Conservation (phyloP, 92 coral and sea anemone genomes). For the Porites lobata region DNA sequence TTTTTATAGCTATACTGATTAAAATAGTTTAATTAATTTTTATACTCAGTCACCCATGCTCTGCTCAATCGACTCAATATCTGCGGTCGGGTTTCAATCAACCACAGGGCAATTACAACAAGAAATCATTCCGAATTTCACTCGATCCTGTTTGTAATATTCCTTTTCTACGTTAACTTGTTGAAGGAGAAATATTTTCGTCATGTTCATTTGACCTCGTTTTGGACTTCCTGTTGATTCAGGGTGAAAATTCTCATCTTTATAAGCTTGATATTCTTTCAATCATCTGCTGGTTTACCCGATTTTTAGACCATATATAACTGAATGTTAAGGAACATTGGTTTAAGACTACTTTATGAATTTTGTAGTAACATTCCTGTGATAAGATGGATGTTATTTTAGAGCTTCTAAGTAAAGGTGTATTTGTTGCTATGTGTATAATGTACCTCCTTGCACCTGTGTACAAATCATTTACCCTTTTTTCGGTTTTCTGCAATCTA, state of each 20-base stretch:
- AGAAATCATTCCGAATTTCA: background rate
- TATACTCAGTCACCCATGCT: background rate
- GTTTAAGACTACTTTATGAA: too few species aligned
- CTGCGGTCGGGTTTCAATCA: background rate
- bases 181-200: background rate
- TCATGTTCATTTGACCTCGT: background rate
- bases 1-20: background rate
- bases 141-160: background rate
- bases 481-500: background rate
- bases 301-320: background rate
- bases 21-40: background rate
- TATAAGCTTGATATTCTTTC: too few species aligned
- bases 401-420: too few species aligned
- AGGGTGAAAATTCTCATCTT: too few species aligned
- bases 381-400: too few species aligned
- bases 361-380: too few species aligned
- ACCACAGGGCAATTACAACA: background rate
- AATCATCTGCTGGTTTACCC: background rate
- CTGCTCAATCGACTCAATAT: background rate
- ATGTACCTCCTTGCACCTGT: background rate
- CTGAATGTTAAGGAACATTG: background rate
- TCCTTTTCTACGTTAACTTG: background rate
- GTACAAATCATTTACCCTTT: background rate
- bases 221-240: background rate
- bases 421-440: too few species aligned